A percentile compares a stretch with the other conserved stretches of the same genome.
Evolutionary conservation across 2,113 vertebrate species (phyloP).

Genomic region (Tauraco erythrolophus): DNA sequence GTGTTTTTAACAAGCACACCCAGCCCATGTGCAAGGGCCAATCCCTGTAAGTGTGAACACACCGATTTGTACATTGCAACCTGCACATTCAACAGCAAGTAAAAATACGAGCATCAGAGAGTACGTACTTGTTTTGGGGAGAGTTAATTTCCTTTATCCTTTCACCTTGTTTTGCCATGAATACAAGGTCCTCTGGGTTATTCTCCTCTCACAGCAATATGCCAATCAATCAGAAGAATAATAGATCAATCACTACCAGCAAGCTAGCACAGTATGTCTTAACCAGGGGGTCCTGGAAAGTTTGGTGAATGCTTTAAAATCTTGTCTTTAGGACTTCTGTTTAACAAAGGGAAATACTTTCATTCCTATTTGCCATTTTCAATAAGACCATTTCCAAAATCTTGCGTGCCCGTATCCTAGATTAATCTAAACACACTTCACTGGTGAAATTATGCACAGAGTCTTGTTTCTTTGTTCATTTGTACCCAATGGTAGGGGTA

Average conservation of each 20-base stretch:
- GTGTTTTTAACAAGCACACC: neutral
- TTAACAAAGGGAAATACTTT: neutral
- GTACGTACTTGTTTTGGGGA: neutral
- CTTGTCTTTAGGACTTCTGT: neutral
- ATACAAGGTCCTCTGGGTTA: neutral
- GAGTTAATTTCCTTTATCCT: neutral
- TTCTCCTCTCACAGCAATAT: neutral
- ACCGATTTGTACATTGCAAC: neutral
- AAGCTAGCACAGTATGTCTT: neutral
- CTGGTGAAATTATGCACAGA: neutral
- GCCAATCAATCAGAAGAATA: neutral
- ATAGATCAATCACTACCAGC: neutral
- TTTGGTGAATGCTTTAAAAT: neutral
- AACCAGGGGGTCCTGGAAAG: neutral
- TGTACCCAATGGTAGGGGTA: neutral
- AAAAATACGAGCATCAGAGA: neutral
- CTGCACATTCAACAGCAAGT: neutral
- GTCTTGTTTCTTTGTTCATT: neutral
- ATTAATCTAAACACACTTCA: neutral
- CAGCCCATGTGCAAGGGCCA: neutral
- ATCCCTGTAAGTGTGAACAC: neutral
- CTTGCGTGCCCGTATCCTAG: neutral
- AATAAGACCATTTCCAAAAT: neutral
- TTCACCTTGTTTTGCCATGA: neutral
- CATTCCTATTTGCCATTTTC: neutral